Base-by-base conservation (phyloP, 1,140 invertebrate genomes). In the Chionoecetes opilio region DNA sequence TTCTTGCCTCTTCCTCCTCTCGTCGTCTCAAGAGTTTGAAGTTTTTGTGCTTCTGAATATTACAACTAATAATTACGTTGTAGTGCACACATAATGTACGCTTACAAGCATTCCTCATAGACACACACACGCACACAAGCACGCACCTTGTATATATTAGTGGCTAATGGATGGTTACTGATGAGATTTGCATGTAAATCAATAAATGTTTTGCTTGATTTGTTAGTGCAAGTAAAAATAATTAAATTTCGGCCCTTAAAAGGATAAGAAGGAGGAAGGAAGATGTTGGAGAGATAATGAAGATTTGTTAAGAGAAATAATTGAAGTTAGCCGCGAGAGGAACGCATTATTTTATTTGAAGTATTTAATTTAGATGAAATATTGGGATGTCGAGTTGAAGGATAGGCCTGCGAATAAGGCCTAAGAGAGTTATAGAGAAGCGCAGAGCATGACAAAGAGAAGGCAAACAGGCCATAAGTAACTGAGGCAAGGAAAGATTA, bases 291-390 rank as follows among this genome's bases (percentile, higher is more conserved):
- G 32, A 29, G 17, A 17, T 34, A 86, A 35, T 34, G 17, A 26
- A 86, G 84, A 86, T 34, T 53, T 53, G 63, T 75, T 75, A 75
- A 26, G 9, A 75, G n/a, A n/a, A 75, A 75, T n/a, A n/a, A 75
- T n/a, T 75, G 63, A 75, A 17, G 46, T 53, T 17, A 53, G 46
- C 2, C 46, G 21, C 46, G 46, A 53, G 11, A 53, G 46, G 21
- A 53, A 17, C 46, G 46, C 46, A 53, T 9, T 53, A 53, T 53
- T 53, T 53, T 53, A 53, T 53, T 8, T n/a, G 8, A 75, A n/a
- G 63, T n/a, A n/a, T 75, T 75, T 75, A 75, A 21, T 21, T 11
- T 75, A 17, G n/a, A 75, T n/a, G 63, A 75, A 75, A 75, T n/a
- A 75, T 75, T 75, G n/a, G 6, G 6, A 5, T 75, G 63, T 21